These are phyloP conservation scores for Ectropis crepuscularia DNA, from an alignment of 2,888 invertebrate species.

Conservation along the genomic window DNA sequence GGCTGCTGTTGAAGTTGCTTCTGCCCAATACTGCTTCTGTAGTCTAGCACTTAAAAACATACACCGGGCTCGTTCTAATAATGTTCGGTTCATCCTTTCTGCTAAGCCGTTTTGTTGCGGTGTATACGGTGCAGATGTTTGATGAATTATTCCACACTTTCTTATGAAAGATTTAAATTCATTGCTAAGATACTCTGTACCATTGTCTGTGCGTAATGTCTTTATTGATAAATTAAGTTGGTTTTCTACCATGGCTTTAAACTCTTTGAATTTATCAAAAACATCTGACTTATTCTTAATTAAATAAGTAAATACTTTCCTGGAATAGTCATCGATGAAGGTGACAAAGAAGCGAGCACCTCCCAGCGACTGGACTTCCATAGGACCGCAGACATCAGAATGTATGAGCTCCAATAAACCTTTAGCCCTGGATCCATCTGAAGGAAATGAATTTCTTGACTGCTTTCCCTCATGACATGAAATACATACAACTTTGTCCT, in stretches of 20 bases:
- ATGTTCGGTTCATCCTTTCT: constrained; percentile 31
- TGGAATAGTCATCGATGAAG: constrained; percentile 7
- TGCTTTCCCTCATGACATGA: neutral
- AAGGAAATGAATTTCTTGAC: neutral
- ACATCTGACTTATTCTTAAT: constrained; percentile 13
- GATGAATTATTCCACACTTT: constrained; percentile 40
- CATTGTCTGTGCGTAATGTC: constrained; percentile 36
- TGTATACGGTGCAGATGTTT: constrained; percentile 41
- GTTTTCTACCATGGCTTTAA: constrained; percentile 36
- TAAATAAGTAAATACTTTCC: neutral
- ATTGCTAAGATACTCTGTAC: constrained; percentile 33
- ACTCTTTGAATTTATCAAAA: constrained; percentile 8
- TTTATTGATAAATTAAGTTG: constrained; percentile 33
- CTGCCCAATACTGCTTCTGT: constrained; percentile 30
- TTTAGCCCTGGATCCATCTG: neutral
- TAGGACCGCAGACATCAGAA: neutral
- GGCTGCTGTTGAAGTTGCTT: constrained; percentile 25
- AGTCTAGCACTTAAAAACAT: constrained; percentile 25
- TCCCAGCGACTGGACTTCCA: neutral
- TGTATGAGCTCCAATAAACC: neutral
- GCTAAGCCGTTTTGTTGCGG: constrained; percentile 33
- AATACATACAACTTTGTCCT: neutral
- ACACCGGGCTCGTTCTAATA: constrained; percentile 30
- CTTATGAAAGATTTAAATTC: constrained; percentile 33
- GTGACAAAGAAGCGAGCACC: constrained; percentile 10